Percentiles rank a stretch among this genome's conserved stretches.
Evolutionary conservation across 2,797 vertebrate species (phyloP).

Genomic region (Pantherophis alleghaniensis): DNA sequence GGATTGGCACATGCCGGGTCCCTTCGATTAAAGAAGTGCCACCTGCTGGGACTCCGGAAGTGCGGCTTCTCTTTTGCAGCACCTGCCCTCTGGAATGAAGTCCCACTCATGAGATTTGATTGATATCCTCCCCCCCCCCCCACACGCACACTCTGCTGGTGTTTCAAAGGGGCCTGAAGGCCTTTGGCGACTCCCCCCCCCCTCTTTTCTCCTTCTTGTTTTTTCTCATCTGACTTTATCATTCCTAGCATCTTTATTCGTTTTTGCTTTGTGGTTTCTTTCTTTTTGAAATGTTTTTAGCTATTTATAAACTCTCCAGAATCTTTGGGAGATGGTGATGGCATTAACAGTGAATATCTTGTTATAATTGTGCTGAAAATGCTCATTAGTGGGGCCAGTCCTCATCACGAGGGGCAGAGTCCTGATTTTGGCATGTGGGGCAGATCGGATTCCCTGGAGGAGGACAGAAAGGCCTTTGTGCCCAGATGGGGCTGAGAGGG

Average conservation of each 20-base stretch:
- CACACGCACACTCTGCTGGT: not conserved
- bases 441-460: not conserved
- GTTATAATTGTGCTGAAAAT: not conserved
- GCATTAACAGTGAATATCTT: not conserved
- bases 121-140: not conserved
- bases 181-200: no score
- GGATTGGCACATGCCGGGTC: not conserved
- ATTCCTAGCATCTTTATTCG: not conserved
- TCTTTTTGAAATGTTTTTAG: not conserved
- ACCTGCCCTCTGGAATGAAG: not conserved
- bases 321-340: not conserved
- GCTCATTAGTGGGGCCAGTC: no score
- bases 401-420: no score
- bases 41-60: not conserved
- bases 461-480: not conserved
- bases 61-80: not conserved
- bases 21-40: not conserved
- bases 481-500: not conserved
- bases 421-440: not conserved
- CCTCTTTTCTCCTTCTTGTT: not conserved
- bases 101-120: not conserved
- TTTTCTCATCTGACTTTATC: not conserved
- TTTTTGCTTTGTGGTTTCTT: not conserved
- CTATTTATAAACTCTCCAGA: not conserved
- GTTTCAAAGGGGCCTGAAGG: not conserved